Evolutionary conservation across 2,113 vertebrate species (phyloP), one percentile per base, ranked within the genome.

Genomic region (Epinephelus lanceolatus): DNA sequence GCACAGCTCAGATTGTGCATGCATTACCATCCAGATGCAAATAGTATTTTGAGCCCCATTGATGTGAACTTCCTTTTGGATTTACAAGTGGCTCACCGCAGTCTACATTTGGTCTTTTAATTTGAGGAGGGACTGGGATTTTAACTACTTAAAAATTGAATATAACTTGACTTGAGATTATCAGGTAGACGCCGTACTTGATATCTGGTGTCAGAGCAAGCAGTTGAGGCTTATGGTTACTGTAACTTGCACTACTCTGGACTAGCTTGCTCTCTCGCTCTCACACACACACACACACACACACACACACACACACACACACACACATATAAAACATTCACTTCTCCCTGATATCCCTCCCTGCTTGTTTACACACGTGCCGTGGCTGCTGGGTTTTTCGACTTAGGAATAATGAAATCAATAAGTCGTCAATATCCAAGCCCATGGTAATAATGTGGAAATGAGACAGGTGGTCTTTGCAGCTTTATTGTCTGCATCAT

Each of bases 401-500:
- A 45, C 67, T 66, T 18, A n/a, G 30, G 4, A 73, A 53, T 88
- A 91, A 89, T 91, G 53, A 89, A 93, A 85, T 92, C 78, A 66
- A 90, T 88, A 86, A 70, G 60, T 66, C 57, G 82, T 91, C 92
- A 89, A 89, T 92, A 89, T 40, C 47, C 71, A 63, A 66, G 78
- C 72, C 66, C 80, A 80, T 86, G 60, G 66, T 84, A 81, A 85
- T 79, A 59, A 86, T 80, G 83, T 81, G 80, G 78, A 85, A 86
- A 81, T 42, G 71, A 89, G 74, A 73, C 86, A 47, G 63, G 76
- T 47, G 73, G 66, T 77, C 84, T 80, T 42, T 66, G 83, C 59
- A 12, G 40, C 82, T 90, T 82, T 60, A 56, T 88, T 76, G 75
- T 87, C 61, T 60, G 53, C 81, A 74, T 82, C 86, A 84, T 91